Conservation (phyloP, 1,140 invertebrate species). For the Hypsibius dujardini region DNA sequence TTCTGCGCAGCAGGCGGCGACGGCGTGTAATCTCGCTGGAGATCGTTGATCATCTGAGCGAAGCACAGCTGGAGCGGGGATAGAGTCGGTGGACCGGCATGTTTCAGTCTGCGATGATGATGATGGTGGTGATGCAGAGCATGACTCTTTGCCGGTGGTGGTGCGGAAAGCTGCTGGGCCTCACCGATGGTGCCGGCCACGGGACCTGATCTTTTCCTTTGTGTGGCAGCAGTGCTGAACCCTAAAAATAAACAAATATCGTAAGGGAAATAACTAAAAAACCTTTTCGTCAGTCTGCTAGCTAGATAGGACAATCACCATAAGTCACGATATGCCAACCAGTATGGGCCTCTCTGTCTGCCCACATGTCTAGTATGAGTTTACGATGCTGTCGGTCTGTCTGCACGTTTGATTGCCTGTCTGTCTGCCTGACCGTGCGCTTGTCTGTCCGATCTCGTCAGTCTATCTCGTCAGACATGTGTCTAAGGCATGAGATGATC, state of each 20-base stretch:
- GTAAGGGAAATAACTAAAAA: conserved; percentile 6
- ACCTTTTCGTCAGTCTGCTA: background rate
- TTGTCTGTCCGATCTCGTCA: background rate
- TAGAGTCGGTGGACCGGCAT: background rate
- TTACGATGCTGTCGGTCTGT: background rate
- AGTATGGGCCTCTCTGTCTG: background rate
- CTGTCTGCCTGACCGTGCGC: background rate
- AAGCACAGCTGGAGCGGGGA: background rate
- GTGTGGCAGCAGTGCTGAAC: too few relatives aligned
- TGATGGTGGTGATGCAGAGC: background rate
- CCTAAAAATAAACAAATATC: too few relatives aligned
- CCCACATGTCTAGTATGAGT: background rate
- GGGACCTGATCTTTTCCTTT: too few relatives aligned
- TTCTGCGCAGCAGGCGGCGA: background rate
- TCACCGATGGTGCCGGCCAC: background rate
- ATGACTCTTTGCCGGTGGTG: background rate
- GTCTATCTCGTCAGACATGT: too few relatives aligned
- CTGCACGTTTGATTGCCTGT: background rate
- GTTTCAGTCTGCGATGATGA: background rate
- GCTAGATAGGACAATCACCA: background rate
- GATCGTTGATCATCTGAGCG: background rate
- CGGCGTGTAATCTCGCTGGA: background rate
- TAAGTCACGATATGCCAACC: background rate
- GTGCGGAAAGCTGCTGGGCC: background rate
- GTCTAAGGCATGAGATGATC: background rate